These are phyloP conservation scores for Plutomurus gul DNA, from an alignment of 1,140 invertebrate genomes.

Conservation along the genomic window DNA sequence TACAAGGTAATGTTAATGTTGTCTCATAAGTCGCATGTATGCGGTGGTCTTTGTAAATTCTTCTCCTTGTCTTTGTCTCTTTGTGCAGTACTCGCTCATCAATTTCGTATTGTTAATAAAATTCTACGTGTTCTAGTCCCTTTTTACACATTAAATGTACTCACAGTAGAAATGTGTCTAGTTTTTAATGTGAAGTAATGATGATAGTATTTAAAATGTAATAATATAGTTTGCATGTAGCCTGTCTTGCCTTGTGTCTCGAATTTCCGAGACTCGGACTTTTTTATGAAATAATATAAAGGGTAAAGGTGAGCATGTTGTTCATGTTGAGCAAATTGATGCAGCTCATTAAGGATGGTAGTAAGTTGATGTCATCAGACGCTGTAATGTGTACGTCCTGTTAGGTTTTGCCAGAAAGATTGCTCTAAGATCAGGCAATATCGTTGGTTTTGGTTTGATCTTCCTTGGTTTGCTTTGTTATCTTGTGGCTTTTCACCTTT, in stretches of 20 bases:
- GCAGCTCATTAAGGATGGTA: conserved; percentile 19
- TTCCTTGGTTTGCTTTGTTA: neutral
- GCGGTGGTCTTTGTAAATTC: neutral
- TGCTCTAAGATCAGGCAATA: neutral
- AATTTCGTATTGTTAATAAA: no score
- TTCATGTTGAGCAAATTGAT: conserved; percentile 9
- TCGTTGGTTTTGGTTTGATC: neutral
- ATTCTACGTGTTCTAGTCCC: no score
- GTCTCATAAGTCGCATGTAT: neutral
- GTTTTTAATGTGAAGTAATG: neutral
- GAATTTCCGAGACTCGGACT: neutral
- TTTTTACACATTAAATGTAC: neutral
- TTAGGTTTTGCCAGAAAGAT: neutral
- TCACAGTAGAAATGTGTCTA: neutral
- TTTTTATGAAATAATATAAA: neutral
- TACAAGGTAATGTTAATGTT: neutral
- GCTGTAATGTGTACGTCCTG: neutral
- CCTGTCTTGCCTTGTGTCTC: neutral
- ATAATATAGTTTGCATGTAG: conserved; percentile 12
- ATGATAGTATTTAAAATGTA: conserved; percentile 30
- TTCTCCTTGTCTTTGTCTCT: neutral
- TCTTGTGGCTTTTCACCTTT: neutral
- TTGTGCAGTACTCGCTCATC: neutral
- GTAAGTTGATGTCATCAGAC: conserved; percentile 17
- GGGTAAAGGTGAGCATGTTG: conserved; percentile 10